Evolutionary conservation across 53 echinoderm and acorn worm genomes (phyloP), one percentile per base, ranked within the genome.

Genomic region (Echinometra lucunter): DNA sequence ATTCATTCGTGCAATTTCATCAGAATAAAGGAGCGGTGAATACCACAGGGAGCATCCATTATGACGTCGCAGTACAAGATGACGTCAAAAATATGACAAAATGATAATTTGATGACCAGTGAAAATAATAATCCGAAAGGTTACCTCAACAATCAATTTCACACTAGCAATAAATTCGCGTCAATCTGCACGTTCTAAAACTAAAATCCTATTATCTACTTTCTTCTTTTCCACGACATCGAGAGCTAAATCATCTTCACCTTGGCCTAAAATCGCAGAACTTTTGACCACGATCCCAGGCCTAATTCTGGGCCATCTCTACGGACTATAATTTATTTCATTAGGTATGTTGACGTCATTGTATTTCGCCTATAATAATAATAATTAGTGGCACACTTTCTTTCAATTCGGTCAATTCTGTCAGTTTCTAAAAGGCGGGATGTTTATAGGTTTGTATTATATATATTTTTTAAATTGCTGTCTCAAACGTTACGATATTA

Each of bases 11-110:
- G 53, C n/a, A n/a, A 13, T 9, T 53, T 53, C 53, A 53, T 53
- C 4, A 53, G 53, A 53, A 53, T 13, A 53, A 53, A 53, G 53
- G 53, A 4, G 6, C 25, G 25, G 4, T 63, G 63, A 63, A 27
- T 63, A 63, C 63, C 63, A 63, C 25, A 6, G 63, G 60, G 63
- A 63, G 11, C 69, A 2, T 40, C 40, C 2, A 75, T 75, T 40
- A 40, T 78, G 78, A 78, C 78, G 19, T 78, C 78, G 42, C 42
- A 17, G 44, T 78, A 21, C 78, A 78, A 40, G 78, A 78, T 78
- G 78, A 78, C 78, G 42, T 78, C 78, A 78, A 40, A n/a, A 78
- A 38, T 37, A 75, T 78, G 42, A 78, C 78, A 78, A 72, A 49
- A 72, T 16, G 16, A 38, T 69, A 38, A 38, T 63, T 63, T 63